Base-by-base conservation (phyloP, 2,888 invertebrate genomes). In the Emmelina monodactyla region DNA sequence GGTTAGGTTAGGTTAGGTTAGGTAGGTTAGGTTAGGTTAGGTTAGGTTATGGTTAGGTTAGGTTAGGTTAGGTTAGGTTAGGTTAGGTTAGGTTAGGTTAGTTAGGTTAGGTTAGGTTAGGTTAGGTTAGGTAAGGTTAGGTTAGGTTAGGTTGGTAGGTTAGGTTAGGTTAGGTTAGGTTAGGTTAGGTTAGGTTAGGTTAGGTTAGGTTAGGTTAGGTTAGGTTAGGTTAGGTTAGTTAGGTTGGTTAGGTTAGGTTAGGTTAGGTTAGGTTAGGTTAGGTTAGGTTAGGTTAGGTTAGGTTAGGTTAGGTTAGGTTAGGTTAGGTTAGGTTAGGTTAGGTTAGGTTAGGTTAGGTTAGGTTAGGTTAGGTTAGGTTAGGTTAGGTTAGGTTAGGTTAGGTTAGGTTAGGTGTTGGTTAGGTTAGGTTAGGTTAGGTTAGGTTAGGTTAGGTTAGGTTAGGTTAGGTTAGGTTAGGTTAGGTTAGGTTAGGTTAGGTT, bases 221-320 rank as follows among this genome's bases (percentile, higher is more conserved):
- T n/a, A n/a, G n/a, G n/a, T n/a, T n/a, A n/a, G n/a, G n/a, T n/a
- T n/a, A n/a, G n/a, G n/a, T 33, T 37, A 33, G 35, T 34, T 37
- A 32, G 33, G 37, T 35, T 28, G 35, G 38, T 32, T 36, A 36
- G 34, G 36, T 35, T 38, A 38, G 36, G 38, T 36, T 38, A 38
- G 37, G 38, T 36, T 38, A 38, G 38, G 41, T 38, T 41, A 38
- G 37, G 41, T 38, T 41, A 38, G 38, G 41, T 38, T 41, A 37
- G 38, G 42, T 35, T 39, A 35, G 39, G 39, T 35, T 37, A 37
- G 39, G 39, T 39, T 38, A 36, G 39, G 39, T 40, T 40, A 40
- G 37, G 38, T 40, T 40, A 42, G 38, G 37, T 38, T 38, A 39
- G 38, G 42, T 37, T 38, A 39, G 37, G 37, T 42, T 39, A 34